A percentile compares a stretch with the other conserved stretches of the same genome.
Evolutionary conservation across 2,113 vertebrate species (phyloP).

Genomic region (Stictonetta naevosa): DNA sequence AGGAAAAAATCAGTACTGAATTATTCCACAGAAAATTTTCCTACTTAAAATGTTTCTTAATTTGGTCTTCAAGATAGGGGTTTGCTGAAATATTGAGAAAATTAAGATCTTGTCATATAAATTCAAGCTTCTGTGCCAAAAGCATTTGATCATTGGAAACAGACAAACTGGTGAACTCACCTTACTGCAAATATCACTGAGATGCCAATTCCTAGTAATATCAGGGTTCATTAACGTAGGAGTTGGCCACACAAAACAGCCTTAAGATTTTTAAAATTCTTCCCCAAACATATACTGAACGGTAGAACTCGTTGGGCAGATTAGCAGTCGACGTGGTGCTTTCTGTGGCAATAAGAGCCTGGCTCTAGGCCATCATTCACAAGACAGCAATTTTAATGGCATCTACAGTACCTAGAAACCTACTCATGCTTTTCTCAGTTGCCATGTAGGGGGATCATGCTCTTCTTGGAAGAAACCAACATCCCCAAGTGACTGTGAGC

Average conservation of each 20-base stretch:
- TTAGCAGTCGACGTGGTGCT: rapidly evolving
- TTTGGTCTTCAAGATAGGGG: not conserved
- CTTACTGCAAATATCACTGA: not conserved
- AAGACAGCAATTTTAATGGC: no score
- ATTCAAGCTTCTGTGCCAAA: not conserved
- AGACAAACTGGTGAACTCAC: not conserved
- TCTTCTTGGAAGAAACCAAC: no score
- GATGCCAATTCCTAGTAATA: not conserved
- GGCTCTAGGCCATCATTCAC: not conserved
- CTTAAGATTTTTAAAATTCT: not conserved
- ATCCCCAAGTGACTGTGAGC: not conserved
- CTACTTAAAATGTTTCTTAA: not conserved
- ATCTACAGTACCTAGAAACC: not conserved
- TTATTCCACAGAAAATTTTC: not conserved
- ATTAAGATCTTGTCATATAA: not conserved
- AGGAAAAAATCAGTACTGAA: not conserved
- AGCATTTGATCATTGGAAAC: not conserved
- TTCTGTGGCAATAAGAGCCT: rapidly evolving
- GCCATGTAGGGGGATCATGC: not conserved
- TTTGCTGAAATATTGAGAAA: not conserved
- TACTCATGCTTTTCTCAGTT: not conserved
- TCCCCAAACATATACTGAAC: not conserved
- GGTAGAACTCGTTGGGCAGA: not conserved
- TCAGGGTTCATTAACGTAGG: not conserved
- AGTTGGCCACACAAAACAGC: not conserved